Percentiles rank a stretch among this genome's conserved stretches.
Evolutionary conservation across 2,888 invertebrate species (phyloP).

Genomic region (Orthonychiurus folsomi): DNA sequence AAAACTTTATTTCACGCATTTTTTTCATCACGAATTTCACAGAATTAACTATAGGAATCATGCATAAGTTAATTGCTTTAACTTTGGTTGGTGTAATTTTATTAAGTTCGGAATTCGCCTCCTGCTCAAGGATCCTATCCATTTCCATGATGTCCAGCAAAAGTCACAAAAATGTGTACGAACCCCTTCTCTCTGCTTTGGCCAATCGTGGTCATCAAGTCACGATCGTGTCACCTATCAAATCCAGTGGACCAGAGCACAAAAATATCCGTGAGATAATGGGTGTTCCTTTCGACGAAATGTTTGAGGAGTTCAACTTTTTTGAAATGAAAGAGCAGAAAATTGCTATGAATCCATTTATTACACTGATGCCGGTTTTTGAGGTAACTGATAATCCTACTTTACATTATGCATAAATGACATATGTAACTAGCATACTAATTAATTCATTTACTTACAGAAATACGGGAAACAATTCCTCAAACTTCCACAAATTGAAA

Average conservation of each 20-base stretch:
- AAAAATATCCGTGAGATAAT: constrained; percentile 15
- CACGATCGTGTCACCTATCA: constrained; percentile 47
- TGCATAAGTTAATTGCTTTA: too few relatives aligned
- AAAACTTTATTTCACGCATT: too few relatives aligned
- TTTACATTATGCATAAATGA: too few relatives aligned
- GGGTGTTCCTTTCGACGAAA: neutral
- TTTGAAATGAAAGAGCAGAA: constrained; percentile 8
- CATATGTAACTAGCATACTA: too few relatives aligned
- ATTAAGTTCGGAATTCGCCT: neutral
- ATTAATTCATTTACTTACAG: too few relatives aligned
- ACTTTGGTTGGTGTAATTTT: too few relatives aligned
- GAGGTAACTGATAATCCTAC: too few relatives aligned
- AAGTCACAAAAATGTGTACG: constrained; percentile 25
- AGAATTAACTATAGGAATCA: too few relatives aligned
- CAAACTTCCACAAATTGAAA: neutral
- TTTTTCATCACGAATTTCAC: too few relatives aligned
- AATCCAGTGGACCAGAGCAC: neutral
- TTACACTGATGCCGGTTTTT: neutral
- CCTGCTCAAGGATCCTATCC: constrained; percentile 23
- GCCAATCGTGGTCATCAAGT: constrained; percentile 50
- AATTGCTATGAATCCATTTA: neutral
- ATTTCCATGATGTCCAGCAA: constrained; percentile 25
- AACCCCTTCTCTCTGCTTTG: constrained; percentile 47
- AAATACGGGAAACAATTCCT: neutral
- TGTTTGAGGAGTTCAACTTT: constrained; percentile 4